Percentiles rank a stretch among this genome's conserved stretches.
Evolutionary conservation across 2,113 vertebrate species (phyloP).

Genomic region (human (Homo sapiens)): DNA sequence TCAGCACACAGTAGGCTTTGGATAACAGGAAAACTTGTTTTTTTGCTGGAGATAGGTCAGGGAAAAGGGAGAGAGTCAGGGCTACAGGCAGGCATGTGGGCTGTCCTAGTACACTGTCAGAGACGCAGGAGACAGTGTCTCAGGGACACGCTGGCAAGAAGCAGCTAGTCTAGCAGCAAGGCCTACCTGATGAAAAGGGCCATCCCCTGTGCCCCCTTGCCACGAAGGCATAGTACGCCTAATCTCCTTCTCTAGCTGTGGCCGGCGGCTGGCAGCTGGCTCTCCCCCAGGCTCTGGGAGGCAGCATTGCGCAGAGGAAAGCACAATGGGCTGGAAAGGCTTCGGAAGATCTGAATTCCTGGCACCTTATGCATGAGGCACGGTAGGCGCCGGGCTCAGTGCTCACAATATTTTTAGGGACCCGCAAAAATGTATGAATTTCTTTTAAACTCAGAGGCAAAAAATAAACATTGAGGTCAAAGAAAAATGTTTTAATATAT

Average conservation of each 20-base stretch:
- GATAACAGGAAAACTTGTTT: neutral
- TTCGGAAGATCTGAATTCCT: neutral
- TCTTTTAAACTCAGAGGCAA: constrained; percentile 27
- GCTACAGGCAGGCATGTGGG: neutral
- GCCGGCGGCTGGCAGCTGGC: neutral
- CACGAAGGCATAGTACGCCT: neutral
- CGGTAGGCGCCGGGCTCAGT: neutral
- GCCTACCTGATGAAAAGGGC: neutral
- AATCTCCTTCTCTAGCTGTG: neutral
- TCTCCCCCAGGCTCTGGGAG: constrained; percentile 33
- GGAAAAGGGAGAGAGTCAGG: neutral
- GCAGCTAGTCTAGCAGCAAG: neutral
- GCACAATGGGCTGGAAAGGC: neutral
- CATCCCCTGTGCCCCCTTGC: neutral
- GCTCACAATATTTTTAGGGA: neutral
- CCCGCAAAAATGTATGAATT: neutral
- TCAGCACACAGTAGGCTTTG: neutral
- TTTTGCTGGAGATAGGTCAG: neutral
- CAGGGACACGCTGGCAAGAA: neutral
- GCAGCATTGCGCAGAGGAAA: constrained; percentile 47
- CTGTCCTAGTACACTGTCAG: neutral
- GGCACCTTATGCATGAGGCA: neutral
- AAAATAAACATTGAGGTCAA: constrained; percentile 41
- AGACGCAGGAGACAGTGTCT: neutral
- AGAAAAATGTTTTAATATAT: constrained; percentile 51